phyloP scores from a whole-genome alignment of 2,797 vertebrate genomes.

The Semaprochilodus insignis region DNA sequence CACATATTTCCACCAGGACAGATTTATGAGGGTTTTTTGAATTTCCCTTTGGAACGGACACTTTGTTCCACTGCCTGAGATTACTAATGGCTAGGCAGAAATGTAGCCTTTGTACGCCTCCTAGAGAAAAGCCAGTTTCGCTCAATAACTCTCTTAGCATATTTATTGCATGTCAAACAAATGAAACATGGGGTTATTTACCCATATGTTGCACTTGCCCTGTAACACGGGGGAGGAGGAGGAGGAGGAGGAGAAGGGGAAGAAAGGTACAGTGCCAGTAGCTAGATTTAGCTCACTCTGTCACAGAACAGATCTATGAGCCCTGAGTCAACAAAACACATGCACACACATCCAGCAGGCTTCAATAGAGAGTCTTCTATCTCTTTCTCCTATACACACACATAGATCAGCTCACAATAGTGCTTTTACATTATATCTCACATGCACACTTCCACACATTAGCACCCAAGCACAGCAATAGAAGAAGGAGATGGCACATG shows the following conservation, averaged over 20 bases:
- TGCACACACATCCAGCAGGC: slow-evolving; percentile 36
- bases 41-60: background rate
- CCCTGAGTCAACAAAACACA: slow-evolving; percentile 68
- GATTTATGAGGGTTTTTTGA: background rate
- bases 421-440: background rate
- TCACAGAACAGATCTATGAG: slow-evolving; percentile 66
- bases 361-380: background rate
- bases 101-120: background rate
- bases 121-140: background rate
- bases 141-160: slow-evolving; percentile 14
- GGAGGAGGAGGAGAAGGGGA: background rate
- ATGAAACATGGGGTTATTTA: slow-evolving; percentile 10
- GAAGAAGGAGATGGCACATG: background rate
- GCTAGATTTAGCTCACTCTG: slow-evolving; percentile 66
- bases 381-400: slow-evolving; percentile 13
- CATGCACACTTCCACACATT: background rate
- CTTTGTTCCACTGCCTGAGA: background rate
- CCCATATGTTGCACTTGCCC: slow-evolving; percentile 24
- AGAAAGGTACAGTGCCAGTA: background rate
- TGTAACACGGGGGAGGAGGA: background rate
- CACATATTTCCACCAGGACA: slow-evolving; percentile 1
- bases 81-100: background rate
- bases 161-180: slow-evolving; percentile 1
- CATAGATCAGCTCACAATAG: slow-evolving; percentile 24
- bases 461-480: slow-evolving; percentile 3